phyloP scores from a whole-genome alignment of 64 coral and sea anemone genomes.

The Exaiptasia diaphana region DNA sequence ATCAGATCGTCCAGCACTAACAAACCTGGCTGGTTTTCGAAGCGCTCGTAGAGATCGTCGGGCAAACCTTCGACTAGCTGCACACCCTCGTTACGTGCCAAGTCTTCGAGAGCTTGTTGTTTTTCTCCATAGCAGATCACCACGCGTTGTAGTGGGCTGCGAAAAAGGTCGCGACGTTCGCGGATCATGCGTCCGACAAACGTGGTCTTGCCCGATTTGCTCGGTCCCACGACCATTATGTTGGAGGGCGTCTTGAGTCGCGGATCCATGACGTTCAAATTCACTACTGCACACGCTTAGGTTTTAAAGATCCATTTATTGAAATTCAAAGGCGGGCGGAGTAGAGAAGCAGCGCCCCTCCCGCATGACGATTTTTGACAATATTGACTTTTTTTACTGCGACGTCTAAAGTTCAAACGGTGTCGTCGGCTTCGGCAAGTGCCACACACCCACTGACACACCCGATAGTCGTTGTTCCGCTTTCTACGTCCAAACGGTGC shows the following conservation, averaged over 20 bases:
- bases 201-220: not conserved
- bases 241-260: not conserved
- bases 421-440: no score
- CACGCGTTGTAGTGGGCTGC: not conserved
- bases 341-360: no score
- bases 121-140: not conserved
- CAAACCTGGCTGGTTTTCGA: conserved; percentile 10
- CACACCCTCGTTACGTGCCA: not conserved
- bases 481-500: no score
- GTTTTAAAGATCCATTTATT: no score
- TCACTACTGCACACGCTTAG: no score
- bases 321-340: no score
- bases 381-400: no score
- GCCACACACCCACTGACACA: no score
- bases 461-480: no score
- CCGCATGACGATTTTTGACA: no score
- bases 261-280: no score
- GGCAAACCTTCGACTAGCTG: not conserved
- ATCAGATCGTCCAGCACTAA: conserved; percentile 42
- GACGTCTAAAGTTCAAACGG: no score
- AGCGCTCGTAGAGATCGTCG: conserved; percentile 5
- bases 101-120: not conserved
- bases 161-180: not conserved
- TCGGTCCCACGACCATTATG: not conserved
- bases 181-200: not conserved